These are phyloP conservation scores for Salvelinus namaycush DNA, from an alignment of 2,113 vertebrate genomes.

Conservation along the genomic window DNA sequence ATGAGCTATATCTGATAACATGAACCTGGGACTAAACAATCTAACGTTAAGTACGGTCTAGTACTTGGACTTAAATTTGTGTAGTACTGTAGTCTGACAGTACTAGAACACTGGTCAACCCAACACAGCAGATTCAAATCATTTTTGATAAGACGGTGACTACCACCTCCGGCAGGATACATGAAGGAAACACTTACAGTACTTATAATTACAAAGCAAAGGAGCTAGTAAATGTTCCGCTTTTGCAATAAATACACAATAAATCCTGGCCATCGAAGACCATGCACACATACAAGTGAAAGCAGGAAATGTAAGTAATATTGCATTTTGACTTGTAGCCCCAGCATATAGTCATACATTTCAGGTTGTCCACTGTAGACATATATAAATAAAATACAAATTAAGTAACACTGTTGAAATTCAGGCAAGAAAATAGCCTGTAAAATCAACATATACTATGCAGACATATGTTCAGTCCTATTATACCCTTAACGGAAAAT, in stretches of 20 bases:
- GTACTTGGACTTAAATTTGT: not conserved
- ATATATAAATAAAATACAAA: slow-evolving; percentile 20
- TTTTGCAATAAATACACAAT: slow-evolving; percentile 23
- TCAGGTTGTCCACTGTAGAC: slow-evolving; percentile 30
- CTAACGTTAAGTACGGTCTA: no score
- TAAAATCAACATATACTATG: slow-evolving; percentile 30
- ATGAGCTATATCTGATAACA: not conserved
- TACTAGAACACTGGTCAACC: not conserved
- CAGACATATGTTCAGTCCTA: slow-evolving; percentile 57
- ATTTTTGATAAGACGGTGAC: not conserved
- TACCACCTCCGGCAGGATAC: slow-evolving; percentile 51
- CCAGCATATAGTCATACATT: slow-evolving; percentile 15
- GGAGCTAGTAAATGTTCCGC: slow-evolving; percentile 41
- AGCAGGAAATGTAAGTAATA: slow-evolving; percentile 8
- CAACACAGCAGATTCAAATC: not conserved
- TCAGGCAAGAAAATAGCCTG: slow-evolving; percentile 28
- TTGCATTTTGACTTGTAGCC: slow-evolving; percentile 43
- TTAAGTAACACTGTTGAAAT: slow-evolving; percentile 38
- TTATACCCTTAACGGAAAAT: slow-evolving; percentile 56
- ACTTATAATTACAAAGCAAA: slow-evolving; percentile 51
- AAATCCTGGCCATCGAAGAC: not conserved
- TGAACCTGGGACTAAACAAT: not conserved
- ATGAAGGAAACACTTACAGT: slow-evolving; percentile 58
- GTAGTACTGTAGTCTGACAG: slow-evolving; percentile 1
- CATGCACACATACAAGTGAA: slow-evolving; percentile 32